These are phyloP conservation scores for Helicoverpa armigera DNA, from an alignment of 1,140 invertebrate species.

Conservation along the genomic window DNA sequence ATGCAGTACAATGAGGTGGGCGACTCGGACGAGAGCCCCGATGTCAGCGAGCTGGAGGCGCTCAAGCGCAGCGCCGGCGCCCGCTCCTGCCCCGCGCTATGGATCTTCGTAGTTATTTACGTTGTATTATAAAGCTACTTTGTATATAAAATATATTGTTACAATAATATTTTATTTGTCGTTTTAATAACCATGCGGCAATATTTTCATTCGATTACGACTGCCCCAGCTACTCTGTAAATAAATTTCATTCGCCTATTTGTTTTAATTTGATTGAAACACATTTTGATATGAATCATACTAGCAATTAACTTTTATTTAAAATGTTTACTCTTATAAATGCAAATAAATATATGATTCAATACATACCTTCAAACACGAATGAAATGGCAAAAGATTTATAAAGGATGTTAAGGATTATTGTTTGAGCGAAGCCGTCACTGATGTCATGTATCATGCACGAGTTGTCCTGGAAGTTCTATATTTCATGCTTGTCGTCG, in stretches of 20 bases:
- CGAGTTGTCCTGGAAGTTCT: constrained; percentile 59
- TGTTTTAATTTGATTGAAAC: background rate
- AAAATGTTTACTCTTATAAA: background rate
- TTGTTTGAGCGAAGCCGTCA: constrained; percentile 49
- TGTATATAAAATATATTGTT: constrained; percentile 86
- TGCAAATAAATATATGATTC: constrained; percentile 7
- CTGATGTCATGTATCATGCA: constrained; percentile 68
- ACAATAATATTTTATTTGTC: constrained; percentile 74
- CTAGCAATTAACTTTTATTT: background rate
- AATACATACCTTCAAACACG: constrained; percentile 5
- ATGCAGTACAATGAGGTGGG: constrained; percentile 81
- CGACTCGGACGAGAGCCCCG: constrained; percentile 77
- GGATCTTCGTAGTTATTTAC: constrained; percentile 63
- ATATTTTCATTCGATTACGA: background rate
- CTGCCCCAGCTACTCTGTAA: background rate
- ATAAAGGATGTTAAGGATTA: constrained; percentile 38
- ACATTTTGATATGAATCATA: background rate
- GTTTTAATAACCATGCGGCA: constrained; percentile 53
- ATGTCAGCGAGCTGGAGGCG: constrained; percentile 82
- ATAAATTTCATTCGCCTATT: constrained; percentile 29
- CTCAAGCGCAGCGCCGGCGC: constrained; percentile 73
- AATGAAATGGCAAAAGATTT: constrained; percentile 31
- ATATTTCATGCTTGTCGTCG: constrained; percentile 66
- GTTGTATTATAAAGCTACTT: constrained; percentile 79
- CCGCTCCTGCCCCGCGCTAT: constrained; percentile 27